These are phyloP conservation scores for Trialeurodes vaporariorum DNA, from an alignment of 1,140 invertebrate genomes.

Conservation along the genomic window DNA sequence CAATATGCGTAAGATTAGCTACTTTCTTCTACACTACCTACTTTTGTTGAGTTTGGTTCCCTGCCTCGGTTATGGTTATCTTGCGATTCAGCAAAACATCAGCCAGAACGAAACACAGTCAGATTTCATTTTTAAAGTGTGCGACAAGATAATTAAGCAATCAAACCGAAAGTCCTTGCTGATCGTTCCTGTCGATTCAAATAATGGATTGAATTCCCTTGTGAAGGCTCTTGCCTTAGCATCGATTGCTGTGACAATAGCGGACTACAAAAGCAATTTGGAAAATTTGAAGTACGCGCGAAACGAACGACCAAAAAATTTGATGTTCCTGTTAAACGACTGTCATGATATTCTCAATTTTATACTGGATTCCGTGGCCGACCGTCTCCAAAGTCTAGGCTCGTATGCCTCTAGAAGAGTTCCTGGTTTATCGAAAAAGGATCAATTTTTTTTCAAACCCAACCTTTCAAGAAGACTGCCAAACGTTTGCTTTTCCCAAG, in stretches of 20 bases:
- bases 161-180: background rate
- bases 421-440: background rate
- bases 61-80: no score
- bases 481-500: background rate
- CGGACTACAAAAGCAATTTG: background rate
- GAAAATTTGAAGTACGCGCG: background rate
- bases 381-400: no score
- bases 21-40: no score
- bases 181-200: background rate
- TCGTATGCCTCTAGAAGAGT: background rate
- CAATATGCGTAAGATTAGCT: no score
- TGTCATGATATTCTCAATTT: no score
- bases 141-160: background rate
- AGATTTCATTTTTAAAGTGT: background rate
- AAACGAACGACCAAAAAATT: background rate
- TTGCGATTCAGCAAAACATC: no score
- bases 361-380: no score
- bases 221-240: background rate
- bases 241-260: background rate
- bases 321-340: background rate
- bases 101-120: no score
- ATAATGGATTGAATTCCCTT: background rate
- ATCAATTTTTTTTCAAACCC: no score
- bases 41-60: no score
- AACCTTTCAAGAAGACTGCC: no score